These are phyloP conservation scores for Asarcornis scutulata DNA, from an alignment of 2,113 vertebrate genomes.

Conservation along the genomic window DNA sequence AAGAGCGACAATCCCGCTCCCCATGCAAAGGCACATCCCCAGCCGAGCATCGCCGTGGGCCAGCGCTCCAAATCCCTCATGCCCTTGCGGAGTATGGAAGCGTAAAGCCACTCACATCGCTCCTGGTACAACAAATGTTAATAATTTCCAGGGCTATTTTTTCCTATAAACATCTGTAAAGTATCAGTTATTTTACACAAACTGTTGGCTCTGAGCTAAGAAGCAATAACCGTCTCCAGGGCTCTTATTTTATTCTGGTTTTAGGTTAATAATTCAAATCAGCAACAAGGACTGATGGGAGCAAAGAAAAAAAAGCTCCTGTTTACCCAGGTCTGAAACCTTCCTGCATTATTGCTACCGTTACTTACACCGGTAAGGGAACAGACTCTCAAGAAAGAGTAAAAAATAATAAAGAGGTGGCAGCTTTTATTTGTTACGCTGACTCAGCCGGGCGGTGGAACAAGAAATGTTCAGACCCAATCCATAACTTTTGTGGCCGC, in stretches of 20 bases:
- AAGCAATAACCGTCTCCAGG: neutral
- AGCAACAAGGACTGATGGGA: neutral
- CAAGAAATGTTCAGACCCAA: slow-evolving; percentile 41
- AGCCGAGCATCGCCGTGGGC: rapidly evolving
- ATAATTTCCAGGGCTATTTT: neutral
- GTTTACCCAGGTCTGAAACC: neutral
- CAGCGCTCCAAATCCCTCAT: neutral
- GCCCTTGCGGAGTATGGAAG: neutral
- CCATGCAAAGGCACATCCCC: neutral
- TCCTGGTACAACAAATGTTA: neutral
- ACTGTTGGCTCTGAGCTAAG: neutral
- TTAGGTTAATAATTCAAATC: slow-evolving; percentile 48
- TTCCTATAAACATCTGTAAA: neutral
- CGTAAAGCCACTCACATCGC: neutral
- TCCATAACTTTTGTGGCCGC: slow-evolving; percentile 65
- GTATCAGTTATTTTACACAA: neutral
- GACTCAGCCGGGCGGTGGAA: slow-evolving; percentile 49
- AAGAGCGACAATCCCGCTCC: neutral
- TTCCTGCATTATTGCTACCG: neutral
- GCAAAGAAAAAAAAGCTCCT: neutral
- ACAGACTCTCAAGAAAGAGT: neutral
- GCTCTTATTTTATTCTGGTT: slow-evolving; percentile 21
- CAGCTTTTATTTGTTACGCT: slow-evolving; percentile 43
- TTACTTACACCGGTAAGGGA: neutral
- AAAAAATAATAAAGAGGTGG: neutral